Base-by-base conservation (phyloP, 2,113 vertebrate genomes). In the Monopterus albus region DNA sequence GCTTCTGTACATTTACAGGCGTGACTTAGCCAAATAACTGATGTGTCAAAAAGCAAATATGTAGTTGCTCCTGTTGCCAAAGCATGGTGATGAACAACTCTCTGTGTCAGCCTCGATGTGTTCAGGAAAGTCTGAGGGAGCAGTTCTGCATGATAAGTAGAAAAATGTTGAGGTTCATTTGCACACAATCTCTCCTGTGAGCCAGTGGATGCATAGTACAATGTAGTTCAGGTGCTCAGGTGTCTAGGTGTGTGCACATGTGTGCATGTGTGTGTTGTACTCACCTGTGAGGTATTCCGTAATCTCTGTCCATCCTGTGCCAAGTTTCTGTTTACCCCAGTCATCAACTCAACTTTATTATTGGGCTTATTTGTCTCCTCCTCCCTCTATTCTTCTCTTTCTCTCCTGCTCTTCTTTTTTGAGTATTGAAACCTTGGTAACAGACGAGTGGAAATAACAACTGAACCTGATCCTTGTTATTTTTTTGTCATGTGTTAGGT, bases 301-400 rank as follows among this genome's bases (percentile, higher is more conserved):
- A 90, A 92, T 91, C 87, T 84, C 68, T 76, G 74, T 28, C 61
- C 40, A 17, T 50, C 71, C 68, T 56, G 60, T 83, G 89, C 91
- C 92, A 92, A 89, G 92, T 94, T 92, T 94, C 93, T 92, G 91
- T 93, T 93, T 92, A 91, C 88, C 26, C 56, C 81, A 38, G 38
- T 83, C 72, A 84, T 79, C 51, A 18, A 73, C 70, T 81, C 81
- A 81, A 73, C 81, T 33, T 82, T 84, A 87, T 82, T 84, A 81
- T 75, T 65, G 17, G 53, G 50, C 57, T 74, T 81, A 84, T 90
- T 91, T 88, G 80, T 80, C 78, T 86, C 84, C 88, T 88, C 87
- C 91, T 87, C 81, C 87, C 85, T 75, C 83, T 31, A 79, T 88
- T 83, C 68, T 81, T 83, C 75, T 77, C 75, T 73, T 42, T 82